Conservation (phyloP, 2,888 invertebrate species). For the Lordiphosa fenestrarum region DNA sequence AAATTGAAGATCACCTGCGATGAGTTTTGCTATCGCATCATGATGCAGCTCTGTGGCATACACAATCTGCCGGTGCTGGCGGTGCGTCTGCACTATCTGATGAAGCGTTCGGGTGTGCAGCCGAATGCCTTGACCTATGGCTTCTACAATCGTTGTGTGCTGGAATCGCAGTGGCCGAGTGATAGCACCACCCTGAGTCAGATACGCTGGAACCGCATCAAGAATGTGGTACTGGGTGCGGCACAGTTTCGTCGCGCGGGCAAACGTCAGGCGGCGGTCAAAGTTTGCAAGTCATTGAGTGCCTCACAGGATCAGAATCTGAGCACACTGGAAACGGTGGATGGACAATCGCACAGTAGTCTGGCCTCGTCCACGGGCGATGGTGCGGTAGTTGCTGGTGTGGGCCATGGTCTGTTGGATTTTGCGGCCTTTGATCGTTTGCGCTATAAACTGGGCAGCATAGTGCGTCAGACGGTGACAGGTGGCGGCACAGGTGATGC, state of each 20-base stretch:
- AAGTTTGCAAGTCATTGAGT: slow-evolving; percentile 78
- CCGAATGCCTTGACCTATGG: slow-evolving; percentile 99
- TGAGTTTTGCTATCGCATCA: slow-evolving; percentile 98
- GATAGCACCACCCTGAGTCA: slow-evolving; percentile 88
- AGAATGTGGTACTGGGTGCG: slow-evolving; percentile 94
- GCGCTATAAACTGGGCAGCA: slow-evolving; percentile 84
- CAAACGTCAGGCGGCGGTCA: slow-evolving; percentile 82
- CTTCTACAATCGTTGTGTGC: slow-evolving; percentile 88
- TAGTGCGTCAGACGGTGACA: slow-evolving; percentile 82
- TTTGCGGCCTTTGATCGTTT: slow-evolving; percentile 83
- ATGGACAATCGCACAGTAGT: slow-evolving; percentile 80
- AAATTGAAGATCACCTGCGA: slow-evolving; percentile 92
- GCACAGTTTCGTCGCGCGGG: slow-evolving; percentile 93
- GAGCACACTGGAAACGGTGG: slow-evolving; percentile 78
- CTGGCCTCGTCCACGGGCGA: slow-evolving; percentile 75
- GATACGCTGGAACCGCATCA: slow-evolving; percentile 95
- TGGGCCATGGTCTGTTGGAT: slow-evolving; percentile 76
- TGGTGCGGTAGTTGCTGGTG: slow-evolving; percentile 37
- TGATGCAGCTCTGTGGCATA: slow-evolving; percentile 98
- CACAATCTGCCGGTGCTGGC: slow-evolving; percentile 96
- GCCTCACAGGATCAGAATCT: slow-evolving; percentile 79
- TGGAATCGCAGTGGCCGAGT: slow-evolving; percentile 97
- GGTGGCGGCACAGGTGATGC: slow-evolving; percentile 69
- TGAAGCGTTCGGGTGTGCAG: slow-evolving; percentile 95
- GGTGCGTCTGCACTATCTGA: slow-evolving; percentile 92